phyloP scores from a whole-genome alignment of 2,113 vertebrate species.

The Ageneiosus marmoratus region DNA sequence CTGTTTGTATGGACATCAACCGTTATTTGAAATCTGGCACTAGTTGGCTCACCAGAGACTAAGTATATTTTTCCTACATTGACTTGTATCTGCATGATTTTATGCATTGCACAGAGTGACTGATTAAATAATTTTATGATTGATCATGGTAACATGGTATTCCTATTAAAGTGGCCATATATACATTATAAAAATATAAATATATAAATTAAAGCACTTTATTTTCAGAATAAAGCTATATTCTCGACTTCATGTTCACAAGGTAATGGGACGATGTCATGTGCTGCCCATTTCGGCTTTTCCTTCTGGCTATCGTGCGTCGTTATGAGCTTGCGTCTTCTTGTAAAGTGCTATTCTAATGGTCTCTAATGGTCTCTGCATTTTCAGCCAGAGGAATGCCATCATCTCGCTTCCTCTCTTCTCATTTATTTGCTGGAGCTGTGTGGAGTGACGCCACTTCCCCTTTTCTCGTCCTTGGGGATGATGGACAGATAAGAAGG shows the following conservation, averaged over 20 bases:
- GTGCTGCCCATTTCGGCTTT: neutral
- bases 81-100: neutral
- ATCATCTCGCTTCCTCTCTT: neutral
- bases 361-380: neutral
- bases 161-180: neutral
- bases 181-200: too few relatives aligned
- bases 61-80: too few relatives aligned
- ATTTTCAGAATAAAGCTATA: neutral
- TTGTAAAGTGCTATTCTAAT: slow-evolving; percentile 8
- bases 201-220: neutral
- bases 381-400: slow-evolving; percentile 18
- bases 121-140: neutral
- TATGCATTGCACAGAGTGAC: neutral
- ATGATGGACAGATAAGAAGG: slow-evolving; percentile 56
- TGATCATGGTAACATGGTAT: neutral
- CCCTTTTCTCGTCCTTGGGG: slow-evolving; percentile 55
- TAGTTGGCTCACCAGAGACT: too few relatives aligned
- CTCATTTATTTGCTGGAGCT: slow-evolving; percentile 16
- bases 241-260: neutral
- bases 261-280: neutral
- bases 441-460: slow-evolving; percentile 49
- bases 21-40: neutral
- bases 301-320: slow-evolving; percentile 9
- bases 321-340: slow-evolving; percentile 9
- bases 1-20: neutral